Percentiles rank a stretch among this genome's conserved stretches.
Evolutionary conservation across 2,888 invertebrate species (phyloP).

Genomic region (Choristoneura rosaceana): DNA sequence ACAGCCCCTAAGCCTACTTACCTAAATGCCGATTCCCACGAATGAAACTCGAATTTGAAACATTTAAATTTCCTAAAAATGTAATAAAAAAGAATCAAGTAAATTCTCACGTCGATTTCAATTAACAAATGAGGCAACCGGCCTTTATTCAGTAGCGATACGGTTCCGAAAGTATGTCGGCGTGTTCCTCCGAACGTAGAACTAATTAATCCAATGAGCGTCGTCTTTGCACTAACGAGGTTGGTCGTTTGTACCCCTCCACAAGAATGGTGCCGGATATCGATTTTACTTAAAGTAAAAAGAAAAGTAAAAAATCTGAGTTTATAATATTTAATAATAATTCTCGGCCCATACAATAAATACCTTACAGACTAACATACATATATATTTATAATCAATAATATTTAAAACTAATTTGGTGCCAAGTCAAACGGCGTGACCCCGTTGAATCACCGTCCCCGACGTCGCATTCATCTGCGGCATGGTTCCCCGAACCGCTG

Average conservation of each 20-base stretch:
- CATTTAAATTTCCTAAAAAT: not conserved
- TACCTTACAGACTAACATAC: too few species aligned
- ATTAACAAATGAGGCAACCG: slow-evolving; percentile 17
- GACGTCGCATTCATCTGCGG: too few species aligned
- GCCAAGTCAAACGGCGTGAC: too few species aligned
- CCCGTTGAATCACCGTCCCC: too few species aligned
- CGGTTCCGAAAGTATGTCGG: slow-evolving; percentile 65
- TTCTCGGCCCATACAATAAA: too few species aligned
- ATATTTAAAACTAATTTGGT: too few species aligned
- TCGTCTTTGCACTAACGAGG: slow-evolving; percentile 78
- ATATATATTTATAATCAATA: too few species aligned
- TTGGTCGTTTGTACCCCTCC: slow-evolving; percentile 73
- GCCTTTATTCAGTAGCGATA: slow-evolving; percentile 48
- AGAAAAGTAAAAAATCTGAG: not conserved
- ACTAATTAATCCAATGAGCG: slow-evolving; percentile 83
- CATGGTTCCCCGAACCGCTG: too few species aligned
- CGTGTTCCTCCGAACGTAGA: slow-evolving; percentile 67
- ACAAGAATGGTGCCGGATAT: slow-evolving; percentile 69
- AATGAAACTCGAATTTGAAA: not conserved
- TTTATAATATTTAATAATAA: not conserved
- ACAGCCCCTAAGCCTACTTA: too few species aligned
- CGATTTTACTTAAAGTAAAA: slow-evolving; percentile 49
- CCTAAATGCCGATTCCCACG: not conserved
- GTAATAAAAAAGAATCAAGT: not conserved
- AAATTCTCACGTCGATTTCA: not conserved